A percentile compares a stretch with the other conserved stretches of the same genome.
Evolutionary conservation across 2,888 invertebrate species (phyloP).

Genomic region (Autographa pulchrina): DNA sequence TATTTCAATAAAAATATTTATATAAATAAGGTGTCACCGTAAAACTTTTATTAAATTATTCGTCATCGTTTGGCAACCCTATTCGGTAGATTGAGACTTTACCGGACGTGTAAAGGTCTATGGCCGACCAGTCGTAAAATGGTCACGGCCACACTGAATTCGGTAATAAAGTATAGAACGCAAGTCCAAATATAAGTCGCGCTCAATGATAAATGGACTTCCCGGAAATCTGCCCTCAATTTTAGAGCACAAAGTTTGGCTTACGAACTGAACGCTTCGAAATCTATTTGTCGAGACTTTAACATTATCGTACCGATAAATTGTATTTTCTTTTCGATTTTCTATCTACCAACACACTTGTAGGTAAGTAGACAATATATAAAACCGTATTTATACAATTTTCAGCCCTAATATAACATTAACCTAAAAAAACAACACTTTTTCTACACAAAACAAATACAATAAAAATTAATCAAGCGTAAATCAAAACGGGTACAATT

Average conservation of each 20-base stretch:
- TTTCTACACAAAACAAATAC: too few relatives aligned
- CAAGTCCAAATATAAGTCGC: constrained; percentile 50
- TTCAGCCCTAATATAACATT: not conserved
- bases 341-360: not conserved
- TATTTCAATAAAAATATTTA: not conserved
- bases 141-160: constrained; percentile 41
- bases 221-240: constrained; percentile 53
- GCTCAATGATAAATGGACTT: constrained; percentile 46
- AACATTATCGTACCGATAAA: not conserved
- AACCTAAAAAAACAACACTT: not conserved
- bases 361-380: too few relatives aligned
- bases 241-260: constrained; percentile 33
- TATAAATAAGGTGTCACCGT: not conserved
- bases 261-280: constrained; percentile 12
- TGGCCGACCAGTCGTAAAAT: constrained; percentile 44
- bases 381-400: not conserved
- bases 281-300: constrained; percentile 19
- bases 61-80: constrained; percentile 2
- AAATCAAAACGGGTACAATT: not conserved
- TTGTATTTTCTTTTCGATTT: not conserved
- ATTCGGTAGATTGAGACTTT: constrained; percentile 10
- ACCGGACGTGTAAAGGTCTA: constrained; percentile 38
- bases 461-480: not conserved
- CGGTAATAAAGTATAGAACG: constrained; percentile 49
- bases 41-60: not conserved